Evolutionary conservation across 2,888 invertebrate genomes (phyloP).

Genomic region (Pristionchus mayeri): DNA sequence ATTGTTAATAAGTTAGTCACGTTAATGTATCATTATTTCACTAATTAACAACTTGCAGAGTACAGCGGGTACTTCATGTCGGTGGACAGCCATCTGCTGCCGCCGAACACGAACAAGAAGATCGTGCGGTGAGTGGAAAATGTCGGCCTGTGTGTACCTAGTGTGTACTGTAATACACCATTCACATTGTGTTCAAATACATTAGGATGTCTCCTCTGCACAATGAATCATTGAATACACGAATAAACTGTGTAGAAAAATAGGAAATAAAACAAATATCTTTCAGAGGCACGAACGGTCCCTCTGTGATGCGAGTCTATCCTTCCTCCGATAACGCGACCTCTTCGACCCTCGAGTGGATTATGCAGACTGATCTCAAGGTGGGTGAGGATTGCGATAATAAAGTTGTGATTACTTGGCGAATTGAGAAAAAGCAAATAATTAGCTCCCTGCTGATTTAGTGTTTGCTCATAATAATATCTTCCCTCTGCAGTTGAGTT

Average conservation of each 20-base stretch:
- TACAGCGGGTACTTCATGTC: slow-evolving; percentile 48
- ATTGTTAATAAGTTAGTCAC: no score
- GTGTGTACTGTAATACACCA: no score
- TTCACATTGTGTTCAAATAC: no score
- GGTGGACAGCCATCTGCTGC: slow-evolving; percentile 48
- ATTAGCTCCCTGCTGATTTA: no score
- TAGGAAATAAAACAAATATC: no score
- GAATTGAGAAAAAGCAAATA: no score
- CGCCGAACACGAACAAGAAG: slow-evolving; percentile 51
- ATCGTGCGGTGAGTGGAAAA: slow-evolving; percentile 44
- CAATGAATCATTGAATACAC: no score
- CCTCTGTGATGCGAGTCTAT: slow-evolving; percentile 39
- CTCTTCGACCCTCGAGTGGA: slow-evolving; percentile 38
- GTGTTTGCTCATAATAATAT: no score
- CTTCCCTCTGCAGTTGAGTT: no score
- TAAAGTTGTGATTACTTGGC: neutral
- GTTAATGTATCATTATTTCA: no score
- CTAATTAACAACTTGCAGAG: slow-evolving; percentile 9
- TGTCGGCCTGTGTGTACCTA: neutral
- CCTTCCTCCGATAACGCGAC: neutral
- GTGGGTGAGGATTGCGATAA: slow-evolving; percentile 5
- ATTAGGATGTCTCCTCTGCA: no score
- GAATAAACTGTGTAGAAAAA: no score
- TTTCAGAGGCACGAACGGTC: slow-evolving; percentile 37
- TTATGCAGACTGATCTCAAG: slow-evolving; percentile 50